These are phyloP conservation scores for Macrobrachium rosenbergii DNA, from an alignment of 1,140 invertebrate genomes.

Conservation along the genomic window DNA sequence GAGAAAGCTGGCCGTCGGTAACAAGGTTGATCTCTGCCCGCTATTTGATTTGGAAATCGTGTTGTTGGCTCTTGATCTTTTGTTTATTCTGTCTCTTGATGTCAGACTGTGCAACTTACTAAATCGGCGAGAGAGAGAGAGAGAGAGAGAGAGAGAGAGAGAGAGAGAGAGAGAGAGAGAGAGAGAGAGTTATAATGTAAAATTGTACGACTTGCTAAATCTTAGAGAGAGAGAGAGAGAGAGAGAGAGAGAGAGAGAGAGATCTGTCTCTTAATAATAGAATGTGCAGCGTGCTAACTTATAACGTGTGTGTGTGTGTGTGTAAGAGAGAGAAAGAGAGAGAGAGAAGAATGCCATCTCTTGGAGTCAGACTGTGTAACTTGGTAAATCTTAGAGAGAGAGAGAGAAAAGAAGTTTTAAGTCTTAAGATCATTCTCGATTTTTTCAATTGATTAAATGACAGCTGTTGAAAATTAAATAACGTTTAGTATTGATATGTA, in stretches of 20 bases:
- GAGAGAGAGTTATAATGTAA: background rate
- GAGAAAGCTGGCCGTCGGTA: no score
- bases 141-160: constrained; percentile 3
- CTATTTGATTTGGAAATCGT: no score
- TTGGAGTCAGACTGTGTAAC: background rate
- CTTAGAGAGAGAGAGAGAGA: constrained; percentile 26
- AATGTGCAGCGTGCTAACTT: background rate
- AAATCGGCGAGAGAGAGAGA: background rate
- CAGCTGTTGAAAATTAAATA: no score
- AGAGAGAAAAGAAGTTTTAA: no score
- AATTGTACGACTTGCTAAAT: no score
- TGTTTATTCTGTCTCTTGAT: background rate
- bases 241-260: background rate
- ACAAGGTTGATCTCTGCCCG: no score
- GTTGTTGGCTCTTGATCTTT: background rate
- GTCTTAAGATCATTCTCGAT: no score
- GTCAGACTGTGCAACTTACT: background rate
- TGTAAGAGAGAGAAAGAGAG: constrained; percentile 12
- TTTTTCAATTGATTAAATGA: no score
- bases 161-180: constrained; percentile 14
- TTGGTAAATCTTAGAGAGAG: background rate
- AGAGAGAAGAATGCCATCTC: background rate
- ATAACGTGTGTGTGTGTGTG: background rate
- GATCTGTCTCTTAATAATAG: background rate
- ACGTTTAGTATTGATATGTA: no score